Evolutionary conservation across 2,797 vertebrate species (phyloP).

Genomic region (Atherinosoma microstoma): DNA sequence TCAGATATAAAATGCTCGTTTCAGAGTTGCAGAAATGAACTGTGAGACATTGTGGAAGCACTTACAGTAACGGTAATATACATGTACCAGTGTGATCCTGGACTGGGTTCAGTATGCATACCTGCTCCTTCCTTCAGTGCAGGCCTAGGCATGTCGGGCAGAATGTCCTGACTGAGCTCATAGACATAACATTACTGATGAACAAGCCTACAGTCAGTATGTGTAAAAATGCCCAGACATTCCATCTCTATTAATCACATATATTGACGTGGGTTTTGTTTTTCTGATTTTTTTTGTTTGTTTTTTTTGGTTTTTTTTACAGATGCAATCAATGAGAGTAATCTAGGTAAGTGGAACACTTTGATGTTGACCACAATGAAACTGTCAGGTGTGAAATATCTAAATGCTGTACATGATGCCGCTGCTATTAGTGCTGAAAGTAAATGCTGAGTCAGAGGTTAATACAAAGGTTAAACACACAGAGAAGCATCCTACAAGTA

Average conservation of each 20-base stretch:
- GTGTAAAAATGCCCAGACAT: slow-evolving; percentile 28
- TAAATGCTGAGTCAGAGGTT: too few species aligned
- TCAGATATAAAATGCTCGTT: background rate
- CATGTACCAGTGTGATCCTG: background rate
- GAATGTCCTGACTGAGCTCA: slow-evolving; percentile 5
- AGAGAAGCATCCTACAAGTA: background rate
- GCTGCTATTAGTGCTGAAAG: background rate
- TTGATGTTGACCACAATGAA: slow-evolving; percentile 3
- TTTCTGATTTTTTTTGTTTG: background rate
- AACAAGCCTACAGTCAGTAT: slow-evolving; percentile 9
- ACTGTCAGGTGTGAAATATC: background rate
- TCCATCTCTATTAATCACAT: slow-evolving; percentile 25
- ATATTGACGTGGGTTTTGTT: background rate
- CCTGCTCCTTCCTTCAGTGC: slow-evolving; percentile 40
- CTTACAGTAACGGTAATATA: background rate
- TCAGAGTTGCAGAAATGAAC: background rate
- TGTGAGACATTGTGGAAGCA: background rate
- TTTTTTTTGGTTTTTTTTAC: background rate
- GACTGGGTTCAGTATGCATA: slow-evolving; percentile 25
- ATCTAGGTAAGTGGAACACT: slow-evolving; percentile 55
- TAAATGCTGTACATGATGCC: background rate
- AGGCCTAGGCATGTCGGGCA: slow-evolving; percentile 51
- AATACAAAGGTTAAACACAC: background rate
- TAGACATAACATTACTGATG: slow-evolving; percentile 61
- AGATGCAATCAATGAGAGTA: slow-evolving; percentile 66